Conservation (phyloP, 2,888 invertebrate species). For the Lasioglossum marginatum region DNA sequence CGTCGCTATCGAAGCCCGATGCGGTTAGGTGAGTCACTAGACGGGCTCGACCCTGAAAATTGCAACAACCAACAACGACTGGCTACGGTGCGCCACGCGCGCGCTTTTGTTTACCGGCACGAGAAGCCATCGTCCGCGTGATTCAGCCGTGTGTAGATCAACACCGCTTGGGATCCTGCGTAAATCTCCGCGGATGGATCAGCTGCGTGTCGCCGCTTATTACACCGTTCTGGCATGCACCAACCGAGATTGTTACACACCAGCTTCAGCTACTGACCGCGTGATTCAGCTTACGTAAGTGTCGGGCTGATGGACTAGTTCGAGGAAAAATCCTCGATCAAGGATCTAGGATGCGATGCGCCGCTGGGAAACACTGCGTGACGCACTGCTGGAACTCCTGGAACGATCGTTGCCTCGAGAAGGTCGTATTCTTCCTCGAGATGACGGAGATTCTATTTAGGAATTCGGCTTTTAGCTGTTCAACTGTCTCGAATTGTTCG, state of each 20-base stretch:
- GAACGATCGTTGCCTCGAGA: background rate
- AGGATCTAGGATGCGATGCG: background rate
- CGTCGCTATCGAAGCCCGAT: slow-evolving; percentile 72
- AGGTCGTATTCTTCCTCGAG: background rate
- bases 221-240: background rate
- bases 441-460: background rate
- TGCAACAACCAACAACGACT: slow-evolving; percentile 38
- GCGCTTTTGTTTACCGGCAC: slow-evolving; percentile 56
- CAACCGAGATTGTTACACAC: background rate
- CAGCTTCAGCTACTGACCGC: background rate
- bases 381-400: background rate
- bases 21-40: slow-evolving; percentile 71
- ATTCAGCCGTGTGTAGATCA: slow-evolving; percentile 34
- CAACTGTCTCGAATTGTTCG: background rate
- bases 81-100: slow-evolving; percentile 36
- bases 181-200: background rate
- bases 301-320: background rate
- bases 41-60: slow-evolving; percentile 67
- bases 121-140: slow-evolving; percentile 15
- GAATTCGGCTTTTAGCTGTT: background rate
- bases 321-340: background rate
- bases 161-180: slow-evolving; percentile 9
- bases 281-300: slow-evolving; percentile 1
- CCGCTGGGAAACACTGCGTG: background rate
- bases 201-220: background rate